Percentiles rank a stretch among this genome's conserved stretches.
Conservation (phyloP, 2,797 vertebrate genomes). For the Phoxinus dragarum region DNA sequence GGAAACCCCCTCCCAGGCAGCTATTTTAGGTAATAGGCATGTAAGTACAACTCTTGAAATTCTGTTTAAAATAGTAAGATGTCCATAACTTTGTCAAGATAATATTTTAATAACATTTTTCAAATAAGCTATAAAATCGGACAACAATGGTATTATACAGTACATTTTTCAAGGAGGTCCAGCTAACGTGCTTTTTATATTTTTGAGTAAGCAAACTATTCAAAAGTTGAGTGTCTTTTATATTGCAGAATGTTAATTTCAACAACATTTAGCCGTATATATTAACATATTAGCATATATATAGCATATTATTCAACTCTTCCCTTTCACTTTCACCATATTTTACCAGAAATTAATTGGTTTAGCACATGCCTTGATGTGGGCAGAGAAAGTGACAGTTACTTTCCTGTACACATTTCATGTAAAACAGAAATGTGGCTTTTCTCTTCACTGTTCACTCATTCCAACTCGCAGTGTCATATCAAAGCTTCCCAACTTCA, state of each 20-base stretch:
- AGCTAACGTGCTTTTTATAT: neutral
- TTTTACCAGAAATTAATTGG: constrained; percentile 23
- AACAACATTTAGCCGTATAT: neutral
- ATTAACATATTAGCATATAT: constrained; percentile 1
- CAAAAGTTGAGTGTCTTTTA: neutral
- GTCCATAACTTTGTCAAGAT: neutral
- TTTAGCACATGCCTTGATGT: constrained; percentile 17
- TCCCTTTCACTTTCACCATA: constrained; percentile 21
- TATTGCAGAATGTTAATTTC: neutral
- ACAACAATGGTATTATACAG: neutral
- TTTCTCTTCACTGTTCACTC: constrained; percentile 56
- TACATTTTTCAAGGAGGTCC: neutral
- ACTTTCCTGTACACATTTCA: constrained; percentile 34
- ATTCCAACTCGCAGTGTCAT: constrained; percentile 55
- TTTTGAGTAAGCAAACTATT: neutral
- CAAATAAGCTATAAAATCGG: neutral
- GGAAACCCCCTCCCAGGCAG: neutral
- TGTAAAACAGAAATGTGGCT: constrained; percentile 53
- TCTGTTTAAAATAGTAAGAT: neutral
- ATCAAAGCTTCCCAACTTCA: constrained; percentile 63
- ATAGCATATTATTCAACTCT: constrained; percentile 13
- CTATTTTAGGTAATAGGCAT: neutral
- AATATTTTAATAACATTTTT: neutral
- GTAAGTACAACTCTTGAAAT: neutral
- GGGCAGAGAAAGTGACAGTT: constrained; percentile 33